Evolutionary conservation across 1,140 invertebrate genomes (phyloP).

Genomic region (Trachymyrmex septentrionalis): DNA sequence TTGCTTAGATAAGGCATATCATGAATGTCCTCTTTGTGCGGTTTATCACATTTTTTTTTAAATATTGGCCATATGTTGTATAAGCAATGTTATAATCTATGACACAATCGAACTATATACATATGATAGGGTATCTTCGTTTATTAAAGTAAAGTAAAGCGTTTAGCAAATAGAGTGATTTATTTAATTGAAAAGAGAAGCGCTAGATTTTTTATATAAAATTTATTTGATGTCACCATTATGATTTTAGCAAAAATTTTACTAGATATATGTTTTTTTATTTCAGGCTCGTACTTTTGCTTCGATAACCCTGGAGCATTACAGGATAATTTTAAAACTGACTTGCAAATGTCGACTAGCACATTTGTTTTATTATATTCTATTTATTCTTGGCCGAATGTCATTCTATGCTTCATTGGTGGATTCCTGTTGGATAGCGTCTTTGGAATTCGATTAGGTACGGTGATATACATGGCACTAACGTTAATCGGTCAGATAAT

Average conservation of each 20-base stretch:
- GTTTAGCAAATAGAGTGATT: constrained; percentile 14
- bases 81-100: constrained; percentile 24
- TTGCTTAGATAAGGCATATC: constrained; percentile 42
- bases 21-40: constrained; percentile 42
- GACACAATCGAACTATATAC: constrained; percentile 11
- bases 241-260: no score
- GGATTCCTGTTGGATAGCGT: constrained; percentile 98
- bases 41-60: constrained; percentile 19
- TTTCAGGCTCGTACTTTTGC: constrained; percentile 98
- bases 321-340: constrained; percentile 94
- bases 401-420: constrained; percentile 97
- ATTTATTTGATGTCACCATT: neutral
- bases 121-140: constrained; percentile 1
- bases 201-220: neutral
- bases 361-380: constrained; percentile 96
- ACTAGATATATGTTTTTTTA: constrained; percentile 79
- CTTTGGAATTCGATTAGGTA: constrained; percentile 97
- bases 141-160: neutral
- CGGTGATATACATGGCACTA: constrained; percentile 95
- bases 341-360: constrained; percentile 93
- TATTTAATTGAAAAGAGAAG: neutral
- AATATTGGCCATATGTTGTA: constrained; percentile 38
- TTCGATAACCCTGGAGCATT: constrained; percentile 98
- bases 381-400: constrained; percentile 99
- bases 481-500: constrained; percentile 95